Evolutionary conservation across 2,113 vertebrate genomes (phyloP).

Genomic region (Oncorhynchus nerka): DNA sequence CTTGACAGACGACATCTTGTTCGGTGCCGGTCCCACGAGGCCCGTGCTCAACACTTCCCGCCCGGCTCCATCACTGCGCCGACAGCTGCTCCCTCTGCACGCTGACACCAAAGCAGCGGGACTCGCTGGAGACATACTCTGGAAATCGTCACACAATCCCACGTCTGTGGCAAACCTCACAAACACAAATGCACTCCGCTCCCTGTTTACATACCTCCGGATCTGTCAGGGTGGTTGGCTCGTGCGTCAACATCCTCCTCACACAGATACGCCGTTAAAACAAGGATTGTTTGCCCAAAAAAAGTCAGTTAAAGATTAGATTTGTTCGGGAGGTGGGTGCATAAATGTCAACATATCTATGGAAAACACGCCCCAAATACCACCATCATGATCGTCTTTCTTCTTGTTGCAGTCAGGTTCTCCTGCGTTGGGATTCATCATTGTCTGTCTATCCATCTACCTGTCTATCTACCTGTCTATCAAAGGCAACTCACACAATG

Average conservation of each 20-base stretch:
- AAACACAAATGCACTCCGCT: constrained; percentile 44
- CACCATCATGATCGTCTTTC: constrained; percentile 8
- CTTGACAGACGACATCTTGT: constrained; percentile 83
- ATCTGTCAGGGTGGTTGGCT: constrained; percentile 70
- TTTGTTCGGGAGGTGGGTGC: constrained; percentile 18
- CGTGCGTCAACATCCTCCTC: constrained; percentile 57
- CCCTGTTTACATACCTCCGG: constrained; percentile 75
- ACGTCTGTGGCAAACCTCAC: constrained; percentile 32
- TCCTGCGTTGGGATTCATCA: constrained; percentile 26
- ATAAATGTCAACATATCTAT: constrained; percentile 57
- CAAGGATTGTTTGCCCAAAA: constrained; percentile 38
- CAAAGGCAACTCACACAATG: too few species aligned
- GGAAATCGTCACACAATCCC: constrained; percentile 79
- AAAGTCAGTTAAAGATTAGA: constrained; percentile 45
- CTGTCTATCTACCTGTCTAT: too few species aligned
- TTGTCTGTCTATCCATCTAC: neutral
- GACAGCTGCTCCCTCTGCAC: constrained; percentile 59
- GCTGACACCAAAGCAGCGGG: constrained; percentile 75
- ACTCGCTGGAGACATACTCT: constrained; percentile 59
- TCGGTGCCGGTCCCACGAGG: constrained; percentile 71
- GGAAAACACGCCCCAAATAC: constrained; percentile 41
- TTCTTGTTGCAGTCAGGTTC: constrained; percentile 36
- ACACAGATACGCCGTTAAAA: constrained; percentile 41
- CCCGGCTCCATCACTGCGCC: constrained; percentile 65
- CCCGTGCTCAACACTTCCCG: constrained; percentile 58